phyloP scores from a whole-genome alignment of 2,113 vertebrate species.

The Alligator mississippiensis region DNA sequence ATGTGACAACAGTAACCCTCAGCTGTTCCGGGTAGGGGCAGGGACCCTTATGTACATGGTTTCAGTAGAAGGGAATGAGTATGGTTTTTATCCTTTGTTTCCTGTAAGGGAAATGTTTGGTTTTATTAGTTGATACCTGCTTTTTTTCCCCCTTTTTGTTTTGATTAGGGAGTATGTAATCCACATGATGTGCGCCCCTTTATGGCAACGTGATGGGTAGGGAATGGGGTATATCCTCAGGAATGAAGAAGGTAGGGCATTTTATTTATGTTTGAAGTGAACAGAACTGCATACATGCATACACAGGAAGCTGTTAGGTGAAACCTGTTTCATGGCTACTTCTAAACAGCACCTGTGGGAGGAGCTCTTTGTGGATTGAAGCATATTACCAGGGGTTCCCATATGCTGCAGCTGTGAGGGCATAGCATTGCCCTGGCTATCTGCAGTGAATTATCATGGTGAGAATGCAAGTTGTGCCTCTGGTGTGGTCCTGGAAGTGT shows the following conservation, averaged over 20 bases:
- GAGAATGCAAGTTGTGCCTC: background rate
- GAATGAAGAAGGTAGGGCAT: background rate
- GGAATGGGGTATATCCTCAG: fast-evolving
- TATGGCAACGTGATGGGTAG: background rate
- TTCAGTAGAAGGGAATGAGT: background rate
- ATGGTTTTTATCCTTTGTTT: background rate
- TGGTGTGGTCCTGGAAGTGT: background rate
- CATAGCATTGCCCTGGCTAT: background rate
- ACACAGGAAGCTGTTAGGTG: background rate
- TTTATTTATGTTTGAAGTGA: background rate
- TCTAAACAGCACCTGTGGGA: background rate
- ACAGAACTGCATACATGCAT: background rate
- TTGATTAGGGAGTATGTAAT: fast-evolving
- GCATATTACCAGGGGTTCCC: conserved; percentile 7
- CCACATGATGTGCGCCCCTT: background rate
- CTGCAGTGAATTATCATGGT: background rate
- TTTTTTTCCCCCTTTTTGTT: background rate
- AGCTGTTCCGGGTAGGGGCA: background rate
- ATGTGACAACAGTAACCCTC: conserved; percentile 25
- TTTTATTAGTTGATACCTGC: background rate
- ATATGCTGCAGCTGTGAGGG: background rate
- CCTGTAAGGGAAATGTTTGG: background rate
- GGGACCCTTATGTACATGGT: background rate
- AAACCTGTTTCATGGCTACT: background rate
- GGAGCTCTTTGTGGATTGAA: background rate